Conservation (phyloP, 2,797 vertebrate species). For the Acanthurus tractus region DNA sequence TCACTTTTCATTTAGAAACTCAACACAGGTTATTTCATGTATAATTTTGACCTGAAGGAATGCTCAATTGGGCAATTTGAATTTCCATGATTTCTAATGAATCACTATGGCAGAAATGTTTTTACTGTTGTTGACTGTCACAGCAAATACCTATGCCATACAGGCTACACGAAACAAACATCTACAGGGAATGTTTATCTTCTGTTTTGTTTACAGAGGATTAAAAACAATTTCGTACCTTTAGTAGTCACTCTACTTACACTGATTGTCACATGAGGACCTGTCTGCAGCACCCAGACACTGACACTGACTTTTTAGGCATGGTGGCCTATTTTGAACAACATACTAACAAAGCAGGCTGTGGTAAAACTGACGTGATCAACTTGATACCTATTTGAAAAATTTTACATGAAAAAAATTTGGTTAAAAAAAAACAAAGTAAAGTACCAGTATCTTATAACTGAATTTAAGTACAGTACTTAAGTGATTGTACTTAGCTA, state of each 20-base stretch:
- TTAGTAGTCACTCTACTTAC: too few species aligned
- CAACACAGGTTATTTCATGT: background rate
- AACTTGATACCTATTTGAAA: background rate
- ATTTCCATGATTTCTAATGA: too few species aligned
- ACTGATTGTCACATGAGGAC: too few species aligned
- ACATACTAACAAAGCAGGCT: background rate
- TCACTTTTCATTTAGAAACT: background rate
- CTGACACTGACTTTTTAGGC: background rate
- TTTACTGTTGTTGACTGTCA: background rate
- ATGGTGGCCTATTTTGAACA: background rate
- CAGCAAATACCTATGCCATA: background rate
- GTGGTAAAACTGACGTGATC: background rate
- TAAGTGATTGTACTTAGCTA: too few species aligned
- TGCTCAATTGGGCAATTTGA: too few species aligned
- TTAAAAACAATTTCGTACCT: background rate
- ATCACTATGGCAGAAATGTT: background rate
- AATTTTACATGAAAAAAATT: background rate
- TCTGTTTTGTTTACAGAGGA: background rate
- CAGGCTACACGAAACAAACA: background rate
- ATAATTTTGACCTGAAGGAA: too few species aligned
- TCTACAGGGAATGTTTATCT: background rate
- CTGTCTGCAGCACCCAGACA: too few species aligned
- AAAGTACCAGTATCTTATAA: too few species aligned
- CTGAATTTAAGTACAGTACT: too few species aligned
- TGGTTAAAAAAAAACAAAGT: too few species aligned